phyloP scores from a whole-genome alignment of 2,113 vertebrate genomes.

The Poeciliopsis occidentalis region DNA sequence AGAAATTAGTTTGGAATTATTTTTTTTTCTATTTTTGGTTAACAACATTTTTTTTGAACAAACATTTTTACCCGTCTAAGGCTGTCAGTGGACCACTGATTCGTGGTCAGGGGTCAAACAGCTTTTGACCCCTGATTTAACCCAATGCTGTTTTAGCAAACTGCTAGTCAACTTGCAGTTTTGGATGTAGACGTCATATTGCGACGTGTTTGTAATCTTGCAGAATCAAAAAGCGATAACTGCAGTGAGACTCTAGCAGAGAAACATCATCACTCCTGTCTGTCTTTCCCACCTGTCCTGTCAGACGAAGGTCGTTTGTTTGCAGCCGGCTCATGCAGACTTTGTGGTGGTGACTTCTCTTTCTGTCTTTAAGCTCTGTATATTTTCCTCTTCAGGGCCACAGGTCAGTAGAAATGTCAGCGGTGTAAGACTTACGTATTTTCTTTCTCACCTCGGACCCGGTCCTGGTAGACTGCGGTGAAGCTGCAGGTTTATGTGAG shows the following conservation, averaged over 20 bases:
- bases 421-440: not conserved
- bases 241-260: not conserved
- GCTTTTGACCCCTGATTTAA: no score
- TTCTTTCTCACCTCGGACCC: not conserved
- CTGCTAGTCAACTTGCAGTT: no score
- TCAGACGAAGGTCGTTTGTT: not conserved
- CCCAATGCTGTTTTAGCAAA: no score
- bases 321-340: not conserved
- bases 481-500: slow-evolving; percentile 87
- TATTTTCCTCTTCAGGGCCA: slow-evolving; percentile 43
- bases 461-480: slow-evolving; percentile 81
- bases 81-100: no score
- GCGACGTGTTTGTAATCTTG: no score
- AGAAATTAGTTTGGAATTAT: no score
- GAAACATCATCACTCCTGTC: not conserved
- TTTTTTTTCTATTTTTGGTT: no score
- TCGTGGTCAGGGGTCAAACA: no score
- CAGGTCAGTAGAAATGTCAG: slow-evolving; percentile 45
- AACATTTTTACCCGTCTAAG: no score
- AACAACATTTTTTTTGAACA: no score
- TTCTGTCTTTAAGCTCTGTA: not conserved
- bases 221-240: no score
- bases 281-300: not conserved
- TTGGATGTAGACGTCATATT: no score
- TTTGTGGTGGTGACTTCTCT: not conserved